A percentile compares a stretch with the other conserved stretches of the same genome.
phyloP scores from a whole-genome alignment of 2,113 vertebrate genomes.

The Oreotrochilus melanogaster region DNA sequence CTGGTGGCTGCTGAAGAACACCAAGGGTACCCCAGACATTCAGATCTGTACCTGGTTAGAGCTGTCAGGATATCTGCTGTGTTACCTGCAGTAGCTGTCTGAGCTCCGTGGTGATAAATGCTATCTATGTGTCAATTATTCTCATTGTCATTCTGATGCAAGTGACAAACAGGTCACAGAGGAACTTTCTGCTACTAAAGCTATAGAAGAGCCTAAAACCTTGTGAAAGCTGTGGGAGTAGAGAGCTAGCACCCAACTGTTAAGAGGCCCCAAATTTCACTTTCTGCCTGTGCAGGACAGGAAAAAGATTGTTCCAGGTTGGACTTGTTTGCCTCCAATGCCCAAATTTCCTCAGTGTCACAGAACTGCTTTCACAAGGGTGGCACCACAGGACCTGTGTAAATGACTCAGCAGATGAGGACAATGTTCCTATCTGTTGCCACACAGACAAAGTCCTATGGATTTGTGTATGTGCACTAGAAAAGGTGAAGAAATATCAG shows the following conservation, averaged over 20 bases:
- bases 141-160: too few species aligned
- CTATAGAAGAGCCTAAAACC: neutral
- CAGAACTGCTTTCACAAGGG: neutral
- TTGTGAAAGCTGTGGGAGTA: neutral
- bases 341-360: neutral
- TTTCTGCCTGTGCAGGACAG: neutral
- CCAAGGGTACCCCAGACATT: rapidly evolving
- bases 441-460: too few species aligned
- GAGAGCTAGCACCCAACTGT: neutral
- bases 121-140: neutral
- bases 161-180: neutral
- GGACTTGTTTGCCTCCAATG: neutral
- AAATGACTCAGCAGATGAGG: too few species aligned
- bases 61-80: rapidly evolving
- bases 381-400: neutral
- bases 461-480: too few species aligned
- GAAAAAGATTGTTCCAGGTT: neutral
- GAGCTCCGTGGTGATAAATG: too few species aligned
- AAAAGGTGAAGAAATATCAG: too few species aligned
- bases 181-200: neutral
- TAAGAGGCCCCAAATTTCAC: neutral
- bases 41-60: neutral
- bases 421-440: too few species aligned
- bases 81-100: neutral
- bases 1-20: neutral